Evolutionary conservation across 1,140 invertebrate species (phyloP), one percentile per base, ranked within the genome.

Genomic region (Pinna nobilis): DNA sequence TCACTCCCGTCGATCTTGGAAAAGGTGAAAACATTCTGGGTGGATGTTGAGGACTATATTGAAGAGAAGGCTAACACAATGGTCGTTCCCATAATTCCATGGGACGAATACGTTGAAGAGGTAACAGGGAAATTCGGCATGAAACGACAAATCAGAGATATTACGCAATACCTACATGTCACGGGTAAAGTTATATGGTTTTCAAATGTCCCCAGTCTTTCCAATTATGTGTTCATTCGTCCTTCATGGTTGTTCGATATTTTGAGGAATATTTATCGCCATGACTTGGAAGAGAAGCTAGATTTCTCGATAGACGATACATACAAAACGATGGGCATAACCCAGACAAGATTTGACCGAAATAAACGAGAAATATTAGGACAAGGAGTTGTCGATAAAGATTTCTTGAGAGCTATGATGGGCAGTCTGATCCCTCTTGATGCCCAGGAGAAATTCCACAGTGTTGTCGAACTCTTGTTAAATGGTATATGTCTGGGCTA

Each of bases 181-280:
- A 86, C 81, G 9, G 87, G 87, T 9, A 85, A 87, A 71, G 79
- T 84, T 1, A 35, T 87, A 2, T 86, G 84, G 84, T 87, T 86
- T 44, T 71, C 77, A 20, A 76, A 85, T 59, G 63, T 80, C 1
- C 65, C 79, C 6, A 47, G 67, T 9, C 65, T 88, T 15, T 80
- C 77, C 60, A 68, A 81, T 5, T 72, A 70, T 28, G 82, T 88
- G 20, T 84, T 87, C 61, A 70, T 88, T 0, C 77, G 85, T 47
- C 87, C 87, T 2, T 73, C 81, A 11, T 87, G 86, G 87, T 70
- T 88, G n/a, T 82, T 85, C 39, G 86, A 87, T 49, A 67, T 87
- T 9, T 76, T 87, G 53, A 70, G 80, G 47, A 63, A 76, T 18
- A 50, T 87, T n/a, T 83, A 84, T 41, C 57, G 82, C 13, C 82